phyloP scores from a whole-genome alignment of 2,113 vertebrate genomes.

The Cryptomyrus ogoouensis region DNA sequence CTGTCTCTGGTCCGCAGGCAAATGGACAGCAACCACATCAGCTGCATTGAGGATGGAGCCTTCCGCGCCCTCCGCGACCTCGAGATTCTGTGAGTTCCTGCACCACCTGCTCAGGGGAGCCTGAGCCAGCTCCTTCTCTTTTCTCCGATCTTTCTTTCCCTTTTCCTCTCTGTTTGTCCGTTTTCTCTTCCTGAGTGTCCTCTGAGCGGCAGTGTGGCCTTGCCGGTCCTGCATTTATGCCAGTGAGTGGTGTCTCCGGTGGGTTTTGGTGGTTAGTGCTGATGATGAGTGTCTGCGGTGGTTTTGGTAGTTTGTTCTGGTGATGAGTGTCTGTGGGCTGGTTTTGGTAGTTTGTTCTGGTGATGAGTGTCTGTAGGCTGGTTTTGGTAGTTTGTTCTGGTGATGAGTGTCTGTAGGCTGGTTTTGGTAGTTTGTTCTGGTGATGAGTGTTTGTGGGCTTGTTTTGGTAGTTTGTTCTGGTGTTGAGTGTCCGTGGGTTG shows the following conservation, averaged over 20 bases:
- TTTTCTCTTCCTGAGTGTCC: constrained; percentile 14
- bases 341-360: background rate
- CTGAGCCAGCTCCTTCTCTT: constrained; percentile 31
- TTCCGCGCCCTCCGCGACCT: constrained; percentile 97
- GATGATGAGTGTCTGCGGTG: background rate
- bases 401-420: background rate
- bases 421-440: background rate
- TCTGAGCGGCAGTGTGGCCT: background rate
- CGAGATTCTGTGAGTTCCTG: constrained; percentile 94
- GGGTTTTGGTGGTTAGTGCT: background rate
- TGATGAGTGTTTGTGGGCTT: background rate
- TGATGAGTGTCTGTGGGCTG: background rate
- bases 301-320: background rate
- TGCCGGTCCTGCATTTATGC: background rate
- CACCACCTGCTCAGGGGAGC: constrained; percentile 24
- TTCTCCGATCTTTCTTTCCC: constrained; percentile 28
- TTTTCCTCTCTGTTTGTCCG: background rate
- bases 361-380: background rate
- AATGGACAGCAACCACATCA: constrained; percentile 99
- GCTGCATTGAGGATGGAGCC: constrained; percentile 99
- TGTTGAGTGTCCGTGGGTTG: background rate
- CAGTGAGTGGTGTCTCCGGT: background rate
- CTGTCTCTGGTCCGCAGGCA: constrained; percentile 87
- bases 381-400: background rate
- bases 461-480: background rate